A percentile compares a stretch with the other conserved stretches of the same genome.
These are phyloP conservation scores for Drosophila repleta DNA, from an alignment of 1,140 invertebrate species.

Conservation along the genomic window DNA sequence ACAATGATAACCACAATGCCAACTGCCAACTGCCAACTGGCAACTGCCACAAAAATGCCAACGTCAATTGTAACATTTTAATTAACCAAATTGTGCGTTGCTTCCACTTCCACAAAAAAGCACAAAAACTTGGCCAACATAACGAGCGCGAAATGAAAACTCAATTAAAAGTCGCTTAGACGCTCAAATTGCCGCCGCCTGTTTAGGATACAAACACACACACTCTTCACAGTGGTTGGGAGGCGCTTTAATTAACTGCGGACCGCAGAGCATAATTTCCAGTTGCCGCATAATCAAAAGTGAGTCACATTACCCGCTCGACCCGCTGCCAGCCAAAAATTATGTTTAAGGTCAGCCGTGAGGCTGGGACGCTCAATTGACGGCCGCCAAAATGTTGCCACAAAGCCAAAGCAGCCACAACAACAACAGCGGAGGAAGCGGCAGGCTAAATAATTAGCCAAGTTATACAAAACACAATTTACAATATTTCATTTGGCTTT, in stretches of 20 bases:
- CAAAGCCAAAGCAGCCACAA: constrained; percentile 8
- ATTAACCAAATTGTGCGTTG: constrained; percentile 76
- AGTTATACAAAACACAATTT: constrained; percentile 2
- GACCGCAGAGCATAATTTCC: constrained; percentile 47
- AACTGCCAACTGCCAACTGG: constrained; percentile 41
- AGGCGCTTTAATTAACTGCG: constrained; percentile 67
- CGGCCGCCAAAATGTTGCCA: constrained; percentile 19
- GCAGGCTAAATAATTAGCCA: constrained; percentile 8
- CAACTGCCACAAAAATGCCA: constrained; percentile 63
- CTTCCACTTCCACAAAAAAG: neutral
- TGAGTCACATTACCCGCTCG: constrained; percentile 34
- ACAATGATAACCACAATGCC: constrained; percentile 48
- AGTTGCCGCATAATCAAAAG: constrained; percentile 53
- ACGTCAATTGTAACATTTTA: constrained; percentile 77
- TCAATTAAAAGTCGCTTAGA: constrained; percentile 80
- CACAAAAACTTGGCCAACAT: constrained; percentile 60
- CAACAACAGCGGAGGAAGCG: constrained; percentile 4
- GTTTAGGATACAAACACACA: constrained; percentile 9
- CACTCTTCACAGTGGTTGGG: neutral
- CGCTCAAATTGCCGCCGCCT: constrained; percentile 48
- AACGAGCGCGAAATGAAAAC: constrained; percentile 58
- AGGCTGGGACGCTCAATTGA: constrained; percentile 31
- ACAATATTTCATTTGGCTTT: neutral
- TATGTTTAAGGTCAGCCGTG: constrained; percentile 43
- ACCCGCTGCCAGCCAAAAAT: constrained; percentile 16